Percentiles rank a stretch among this genome's conserved stretches.
phyloP scores from a whole-genome alignment of 2,113 vertebrate genomes.

The Rousettus leschenaultii region DNA sequence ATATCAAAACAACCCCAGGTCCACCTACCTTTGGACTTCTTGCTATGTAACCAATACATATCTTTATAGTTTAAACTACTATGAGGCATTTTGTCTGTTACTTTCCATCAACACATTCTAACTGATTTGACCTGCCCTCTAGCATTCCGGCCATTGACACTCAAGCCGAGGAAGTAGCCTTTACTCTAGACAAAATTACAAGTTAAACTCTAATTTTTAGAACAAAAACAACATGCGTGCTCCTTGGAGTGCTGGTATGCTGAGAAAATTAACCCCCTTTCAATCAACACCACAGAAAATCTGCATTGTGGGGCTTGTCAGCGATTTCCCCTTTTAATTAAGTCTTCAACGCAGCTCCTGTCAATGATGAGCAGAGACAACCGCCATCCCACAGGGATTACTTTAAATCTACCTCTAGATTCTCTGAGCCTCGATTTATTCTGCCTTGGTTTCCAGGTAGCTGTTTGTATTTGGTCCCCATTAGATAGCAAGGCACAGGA shows the following conservation, averaged over 20 bases:
- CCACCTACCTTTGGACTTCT: neutral
- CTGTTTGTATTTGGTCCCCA: neutral
- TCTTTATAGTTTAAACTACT: neutral
- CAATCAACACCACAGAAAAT: neutral
- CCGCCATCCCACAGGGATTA: neutral
- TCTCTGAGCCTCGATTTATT: neutral
- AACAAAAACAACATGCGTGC: neutral
- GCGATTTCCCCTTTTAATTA: neutral
- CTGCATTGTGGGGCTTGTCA: neutral
- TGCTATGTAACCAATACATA: neutral
- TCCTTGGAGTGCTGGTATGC: neutral
- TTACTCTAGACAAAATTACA: neutral
- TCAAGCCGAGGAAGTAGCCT: neutral
- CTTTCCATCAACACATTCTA: neutral
- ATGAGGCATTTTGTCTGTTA: neutral
- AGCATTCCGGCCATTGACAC: neutral
- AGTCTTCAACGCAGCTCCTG: neutral
- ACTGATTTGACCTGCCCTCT: neutral
- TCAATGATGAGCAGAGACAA: neutral
- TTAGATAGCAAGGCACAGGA: neutral
- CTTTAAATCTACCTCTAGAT: neutral
- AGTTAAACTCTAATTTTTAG: conserved; percentile 32
- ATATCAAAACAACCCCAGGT: neutral
- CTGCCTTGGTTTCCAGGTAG: neutral
- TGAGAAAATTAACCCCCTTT: conserved; percentile 25